Base-by-base conservation (phyloP, 2,113 vertebrate genomes). In the Bujurquina vittata region DNA sequence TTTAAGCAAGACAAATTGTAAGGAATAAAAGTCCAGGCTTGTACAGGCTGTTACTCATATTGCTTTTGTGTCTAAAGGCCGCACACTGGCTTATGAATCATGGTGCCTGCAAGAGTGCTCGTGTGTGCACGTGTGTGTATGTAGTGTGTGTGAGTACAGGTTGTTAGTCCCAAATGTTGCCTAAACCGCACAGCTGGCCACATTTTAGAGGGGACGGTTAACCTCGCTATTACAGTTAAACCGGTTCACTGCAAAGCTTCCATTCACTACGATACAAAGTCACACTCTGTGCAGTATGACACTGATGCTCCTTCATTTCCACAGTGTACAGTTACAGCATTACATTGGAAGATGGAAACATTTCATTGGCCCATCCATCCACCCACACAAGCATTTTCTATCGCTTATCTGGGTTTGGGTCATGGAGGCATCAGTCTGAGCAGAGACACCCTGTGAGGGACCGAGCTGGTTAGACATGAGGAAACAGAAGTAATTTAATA, bases 1-100 rank as follows among this genome's bases (percentile, higher is more conserved):
- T 95, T 94, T 95, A 95, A 95, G 92, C 94, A 95, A 95, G 95
- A 95, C 92, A 94, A 95, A 95, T 95, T 91, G 95, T 93, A 94
- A 94, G 87, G 92, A 94, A 95, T 95, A 95, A 95, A 95, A 94
- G 89, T 88, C 79, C 81, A 75, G 89, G 88, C 86, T 91, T 90
- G 93, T 93, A 90, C 91, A 84, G 74, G 90, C 89, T 89, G 90
- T 93, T 92, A 91, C 91, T 94, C 76, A 92, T 88, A 92, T 94
- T 88, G 85, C 89, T 86, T 95, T 88, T 88, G 88, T 95, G 94
- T 95, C 94, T 94, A 84, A 88, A 90, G 86, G 89, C 90, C 83
- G 67, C 88, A 63, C 89, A 83, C 83, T 81, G 80, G 93, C 87
- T 90, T 93, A 93, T 96, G 94, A 93, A 94, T 96, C 94, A 95